These are phyloP conservation scores for Andrena chrysosceles DNA, from an alignment of 2,888 invertebrate species.

Conservation along the genomic window DNA sequence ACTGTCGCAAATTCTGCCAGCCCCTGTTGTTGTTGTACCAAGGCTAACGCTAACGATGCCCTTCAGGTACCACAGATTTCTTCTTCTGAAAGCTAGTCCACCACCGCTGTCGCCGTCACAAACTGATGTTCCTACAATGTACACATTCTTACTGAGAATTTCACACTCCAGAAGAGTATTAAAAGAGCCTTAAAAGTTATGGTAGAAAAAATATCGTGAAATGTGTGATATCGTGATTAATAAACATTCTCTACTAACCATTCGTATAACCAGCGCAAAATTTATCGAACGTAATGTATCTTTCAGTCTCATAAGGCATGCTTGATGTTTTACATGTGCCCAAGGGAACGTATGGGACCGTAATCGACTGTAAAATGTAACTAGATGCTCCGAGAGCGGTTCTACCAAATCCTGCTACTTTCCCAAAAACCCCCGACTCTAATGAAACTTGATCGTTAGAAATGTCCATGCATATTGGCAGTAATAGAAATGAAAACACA, in stretches of 20 bases:
- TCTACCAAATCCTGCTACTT: constrained; percentile 82
- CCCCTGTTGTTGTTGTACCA: constrained; percentile 67
- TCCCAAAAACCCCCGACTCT: constrained; percentile 74
- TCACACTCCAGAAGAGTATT: background rate
- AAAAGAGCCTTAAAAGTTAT: background rate
- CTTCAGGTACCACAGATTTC: constrained; percentile 82
- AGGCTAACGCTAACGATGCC: constrained; percentile 85
- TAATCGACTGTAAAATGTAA: constrained; percentile 76
- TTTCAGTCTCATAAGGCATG: constrained; percentile 60
- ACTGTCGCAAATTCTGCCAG: constrained; percentile 76
- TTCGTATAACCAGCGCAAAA: constrained; percentile 84
- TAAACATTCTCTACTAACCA: constrained; percentile 73
- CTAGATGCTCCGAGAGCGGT: constrained; percentile 77
- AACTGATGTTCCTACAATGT: constrained; percentile 82
- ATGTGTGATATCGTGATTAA: background rate
- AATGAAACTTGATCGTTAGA: background rate
- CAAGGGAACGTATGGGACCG: constrained; percentile 78
- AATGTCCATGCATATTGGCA: constrained; percentile 79
- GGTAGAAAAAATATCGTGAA: background rate
- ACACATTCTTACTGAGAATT: constrained; percentile 4
- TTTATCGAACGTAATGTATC: constrained; percentile 80
- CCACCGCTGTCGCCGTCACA: constrained; percentile 86
- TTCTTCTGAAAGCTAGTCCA: constrained; percentile 82
- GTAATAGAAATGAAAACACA: constrained; percentile 73
- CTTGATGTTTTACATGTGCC: constrained; percentile 73